A percentile compares a stretch with the other conserved stretches of the same genome.
phyloP scores from a whole-genome alignment of 2,888 invertebrate genomes.

The Tanytarsus gracilentus region DNA sequence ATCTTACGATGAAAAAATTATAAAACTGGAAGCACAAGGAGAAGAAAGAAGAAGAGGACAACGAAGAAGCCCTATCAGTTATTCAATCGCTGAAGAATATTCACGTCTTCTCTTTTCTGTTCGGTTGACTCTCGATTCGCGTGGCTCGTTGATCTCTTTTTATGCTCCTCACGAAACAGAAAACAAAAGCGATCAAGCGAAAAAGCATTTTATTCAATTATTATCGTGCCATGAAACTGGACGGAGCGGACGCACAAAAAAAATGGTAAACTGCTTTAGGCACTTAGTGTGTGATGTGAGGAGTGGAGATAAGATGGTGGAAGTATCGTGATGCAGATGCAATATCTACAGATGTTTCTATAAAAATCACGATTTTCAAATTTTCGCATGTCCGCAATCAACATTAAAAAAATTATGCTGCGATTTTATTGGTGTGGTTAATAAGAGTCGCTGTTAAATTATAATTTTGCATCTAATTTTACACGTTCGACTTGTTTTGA shows the following conservation, averaged over 20 bases:
- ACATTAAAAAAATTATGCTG: too few species aligned
- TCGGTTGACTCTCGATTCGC: conserved; percentile 23
- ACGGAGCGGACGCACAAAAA: background rate
- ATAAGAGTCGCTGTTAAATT: too few species aligned
- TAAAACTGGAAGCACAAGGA: conserved; percentile 2
- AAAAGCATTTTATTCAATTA: conserved; percentile 9
- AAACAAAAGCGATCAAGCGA: background rate
- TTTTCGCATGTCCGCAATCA: background rate
- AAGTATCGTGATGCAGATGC: conserved; percentile 7
- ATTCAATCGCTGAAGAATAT: background rate
- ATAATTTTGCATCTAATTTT: too few species aligned
- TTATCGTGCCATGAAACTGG: too few species aligned
- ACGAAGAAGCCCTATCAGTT: background rate
- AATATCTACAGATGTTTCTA: conserved; percentile 9
- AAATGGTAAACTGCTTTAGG: too few species aligned
- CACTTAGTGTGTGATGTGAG: conserved; percentile 1
- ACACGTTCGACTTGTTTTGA: too few species aligned
- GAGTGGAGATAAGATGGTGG: conserved; percentile 7
- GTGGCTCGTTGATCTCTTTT: conserved; percentile 1
- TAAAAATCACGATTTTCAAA: background rate
- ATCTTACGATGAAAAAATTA: background rate
- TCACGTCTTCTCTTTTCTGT: background rate
- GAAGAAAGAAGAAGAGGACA: background rate
- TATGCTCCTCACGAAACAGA: background rate
- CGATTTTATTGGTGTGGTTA: too few species aligned